A percentile compares a stretch with the other conserved stretches of the same genome.
These are phyloP conservation scores for Eumeta japonica DNA, from an alignment of 1,140 invertebrate species.

Conservation along the genomic window DNA sequence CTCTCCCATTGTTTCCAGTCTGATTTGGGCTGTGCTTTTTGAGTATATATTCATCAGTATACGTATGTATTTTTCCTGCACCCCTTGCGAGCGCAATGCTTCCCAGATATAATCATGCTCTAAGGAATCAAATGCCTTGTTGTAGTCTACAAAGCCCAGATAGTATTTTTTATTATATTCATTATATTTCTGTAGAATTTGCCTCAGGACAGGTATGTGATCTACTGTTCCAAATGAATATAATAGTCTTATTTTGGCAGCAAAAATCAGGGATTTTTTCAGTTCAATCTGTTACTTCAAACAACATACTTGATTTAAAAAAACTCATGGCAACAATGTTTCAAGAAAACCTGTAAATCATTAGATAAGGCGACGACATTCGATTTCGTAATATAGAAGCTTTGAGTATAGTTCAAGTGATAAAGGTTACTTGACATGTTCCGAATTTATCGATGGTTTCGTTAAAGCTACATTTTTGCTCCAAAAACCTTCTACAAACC, in stretches of 20 bases:
- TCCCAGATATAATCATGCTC: too few relatives aligned
- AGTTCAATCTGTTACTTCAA: slow-evolving; percentile 10
- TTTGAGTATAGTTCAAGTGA: slow-evolving; percentile 13
- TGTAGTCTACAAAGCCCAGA: too few relatives aligned
- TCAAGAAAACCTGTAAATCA: slow-evolving; percentile 10
- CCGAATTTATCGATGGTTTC: slow-evolving; percentile 1
- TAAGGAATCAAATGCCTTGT: too few relatives aligned
- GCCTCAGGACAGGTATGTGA: slow-evolving; percentile 21
- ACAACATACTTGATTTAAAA: slow-evolving; percentile 15
- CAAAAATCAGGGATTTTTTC: slow-evolving; percentile 14
- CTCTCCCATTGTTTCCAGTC: too few relatives aligned
- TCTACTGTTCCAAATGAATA: slow-evolving; percentile 19
- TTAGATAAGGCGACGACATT: slow-evolving; percentile 10
- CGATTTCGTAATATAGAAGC: slow-evolving; percentile 11
- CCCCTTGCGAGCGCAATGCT: too few relatives aligned
- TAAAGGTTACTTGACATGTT: slow-evolving; percentile 12
- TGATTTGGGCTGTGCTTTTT: too few relatives aligned
- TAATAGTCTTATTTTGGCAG: slow-evolving; percentile 16
- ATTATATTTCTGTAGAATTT: too few relatives aligned
- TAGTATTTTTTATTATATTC: too few relatives aligned
- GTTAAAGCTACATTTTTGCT: slow-evolving; percentile 6
- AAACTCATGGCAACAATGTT: neutral
- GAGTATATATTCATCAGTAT: too few relatives aligned
- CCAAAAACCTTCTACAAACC: slow-evolving; percentile 3
- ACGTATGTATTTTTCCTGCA: too few relatives aligned